These are phyloP conservation scores for Psilanteris sp. DNA, from an alignment of 1,140 invertebrate species.

Conservation along the genomic window DNA sequence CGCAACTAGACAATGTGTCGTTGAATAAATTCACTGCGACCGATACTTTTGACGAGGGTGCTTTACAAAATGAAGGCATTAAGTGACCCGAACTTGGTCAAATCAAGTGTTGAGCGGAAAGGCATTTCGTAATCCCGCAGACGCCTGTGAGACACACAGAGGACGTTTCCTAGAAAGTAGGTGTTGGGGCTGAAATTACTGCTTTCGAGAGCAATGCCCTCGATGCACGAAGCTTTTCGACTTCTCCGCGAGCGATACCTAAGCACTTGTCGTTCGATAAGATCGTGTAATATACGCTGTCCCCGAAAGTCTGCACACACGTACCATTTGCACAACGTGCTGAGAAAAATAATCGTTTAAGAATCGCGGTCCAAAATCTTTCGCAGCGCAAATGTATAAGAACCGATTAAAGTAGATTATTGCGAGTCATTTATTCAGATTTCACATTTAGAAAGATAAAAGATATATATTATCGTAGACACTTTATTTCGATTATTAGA, in stretches of 20 bases:
- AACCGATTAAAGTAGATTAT: conserved; percentile 5
- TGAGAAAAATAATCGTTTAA: conserved; percentile 29
- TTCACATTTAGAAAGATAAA: not conserved
- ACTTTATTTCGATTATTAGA: no score
- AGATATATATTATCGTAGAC: no score
- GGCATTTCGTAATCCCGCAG: conserved; percentile 29
- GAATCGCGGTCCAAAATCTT: conserved; percentile 6
- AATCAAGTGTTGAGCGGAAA: conserved; percentile 28
- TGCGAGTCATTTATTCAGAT: conserved; percentile 12
- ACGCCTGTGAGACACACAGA: conserved; percentile 30
- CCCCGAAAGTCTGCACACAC: conserved; percentile 22
- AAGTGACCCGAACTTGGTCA: not conserved
- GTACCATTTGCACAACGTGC: conserved; percentile 14
- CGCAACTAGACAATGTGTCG: no score
- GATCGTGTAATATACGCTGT: conserved; percentile 44
- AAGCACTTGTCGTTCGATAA: conserved; percentile 42
- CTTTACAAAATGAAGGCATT: conserved; percentile 10
- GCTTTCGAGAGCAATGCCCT: conserved; percentile 16
- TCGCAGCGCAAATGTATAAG: conserved; percentile 6
- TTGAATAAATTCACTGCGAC: no score
- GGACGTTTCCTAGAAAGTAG: conserved; percentile 16
- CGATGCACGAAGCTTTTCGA: conserved; percentile 36
- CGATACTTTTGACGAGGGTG: conserved; percentile 5
- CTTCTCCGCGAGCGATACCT: conserved; percentile 7
- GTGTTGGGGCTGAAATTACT: conserved; percentile 37